Percentiles rank a stretch among this genome's conserved stretches.
Evolutionary conservation across 2,113 vertebrate species (phyloP).

Genomic region (Ariopsis seemanni): DNA sequence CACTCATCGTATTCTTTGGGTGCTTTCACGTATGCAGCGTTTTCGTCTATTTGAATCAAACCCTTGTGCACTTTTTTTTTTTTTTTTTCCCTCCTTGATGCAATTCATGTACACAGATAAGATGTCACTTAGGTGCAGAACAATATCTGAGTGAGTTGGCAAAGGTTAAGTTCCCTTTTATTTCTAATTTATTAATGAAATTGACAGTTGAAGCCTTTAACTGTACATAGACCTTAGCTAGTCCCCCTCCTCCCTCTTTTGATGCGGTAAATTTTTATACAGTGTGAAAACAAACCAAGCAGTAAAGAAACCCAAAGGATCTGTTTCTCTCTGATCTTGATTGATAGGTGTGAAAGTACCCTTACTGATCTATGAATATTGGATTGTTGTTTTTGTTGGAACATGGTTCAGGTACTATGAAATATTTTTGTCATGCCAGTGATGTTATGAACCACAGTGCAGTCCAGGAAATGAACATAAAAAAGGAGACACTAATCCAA

Average conservation of each 20-base stretch:
- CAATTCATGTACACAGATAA: neutral
- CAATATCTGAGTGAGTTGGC: neutral
- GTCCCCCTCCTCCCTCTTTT: too few relatives aligned
- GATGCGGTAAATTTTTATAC: neutral
- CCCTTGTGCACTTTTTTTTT: neutral
- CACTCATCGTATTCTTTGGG: neutral
- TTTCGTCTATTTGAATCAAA: neutral
- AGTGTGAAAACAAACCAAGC: neutral
- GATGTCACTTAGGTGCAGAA: neutral
- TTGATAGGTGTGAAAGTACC: neutral
- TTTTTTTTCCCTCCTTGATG: neutral
- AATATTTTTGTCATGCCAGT: neutral
- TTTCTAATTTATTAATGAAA: neutral
- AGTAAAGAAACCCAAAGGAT: neutral
- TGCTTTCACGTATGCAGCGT: neutral
- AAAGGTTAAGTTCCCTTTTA: neutral
- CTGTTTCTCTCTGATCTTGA: neutral
- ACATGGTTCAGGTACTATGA: neutral
- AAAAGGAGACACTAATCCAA: neutral
- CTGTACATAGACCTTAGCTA: neutral
- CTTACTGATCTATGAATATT: neutral
- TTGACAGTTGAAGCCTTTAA: neutral
- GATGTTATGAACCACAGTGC: neutral
- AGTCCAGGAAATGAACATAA: neutral
- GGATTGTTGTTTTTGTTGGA: neutral